Percentiles rank a stretch among this genome's conserved stretches.
Evolutionary conservation across 2,113 vertebrate genomes (phyloP).

Genomic region (Dryoscopus gambensis): DNA sequence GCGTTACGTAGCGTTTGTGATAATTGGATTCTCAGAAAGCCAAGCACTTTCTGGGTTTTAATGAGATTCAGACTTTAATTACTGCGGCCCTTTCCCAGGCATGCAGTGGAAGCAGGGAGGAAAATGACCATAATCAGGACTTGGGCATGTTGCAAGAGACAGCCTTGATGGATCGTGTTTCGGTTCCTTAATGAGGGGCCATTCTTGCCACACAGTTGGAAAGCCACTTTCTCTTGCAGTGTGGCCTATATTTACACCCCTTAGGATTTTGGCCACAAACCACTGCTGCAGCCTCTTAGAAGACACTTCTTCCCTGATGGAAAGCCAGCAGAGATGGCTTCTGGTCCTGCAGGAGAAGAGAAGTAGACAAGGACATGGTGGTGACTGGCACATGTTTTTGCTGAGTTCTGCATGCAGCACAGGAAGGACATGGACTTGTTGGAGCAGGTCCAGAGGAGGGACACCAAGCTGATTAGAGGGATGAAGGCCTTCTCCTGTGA

Average conservation of each 20-base stretch:
- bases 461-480: not conserved
- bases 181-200: conserved; percentile 26
- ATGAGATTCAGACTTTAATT: conserved; percentile 67
- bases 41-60: conserved; percentile 51
- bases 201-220: conserved; percentile 13
- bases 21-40: conserved; percentile 66
- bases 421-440: not conserved
- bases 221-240: not conserved
- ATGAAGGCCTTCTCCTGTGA: not conserved
- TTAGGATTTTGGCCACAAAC: not conserved
- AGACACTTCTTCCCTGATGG: not conserved
- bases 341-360: not conserved
- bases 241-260: not conserved
- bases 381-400: not conserved
- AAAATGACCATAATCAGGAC: conserved; percentile 55
- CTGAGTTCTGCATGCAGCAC: not conserved
- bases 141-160: conserved; percentile 4
- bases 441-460: not conserved
- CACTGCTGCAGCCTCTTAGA: not conserved
- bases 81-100: conserved; percentile 48
- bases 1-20: conserved; percentile 21
- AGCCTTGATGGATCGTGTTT: not conserved
- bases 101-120: conserved; percentile 25
- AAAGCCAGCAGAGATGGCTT: not conserved
- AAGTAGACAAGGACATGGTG: not conserved